These are phyloP conservation scores for Drosophila bipectinata DNA, from an alignment of 1,140 invertebrate genomes.

Conservation along the genomic window DNA sequence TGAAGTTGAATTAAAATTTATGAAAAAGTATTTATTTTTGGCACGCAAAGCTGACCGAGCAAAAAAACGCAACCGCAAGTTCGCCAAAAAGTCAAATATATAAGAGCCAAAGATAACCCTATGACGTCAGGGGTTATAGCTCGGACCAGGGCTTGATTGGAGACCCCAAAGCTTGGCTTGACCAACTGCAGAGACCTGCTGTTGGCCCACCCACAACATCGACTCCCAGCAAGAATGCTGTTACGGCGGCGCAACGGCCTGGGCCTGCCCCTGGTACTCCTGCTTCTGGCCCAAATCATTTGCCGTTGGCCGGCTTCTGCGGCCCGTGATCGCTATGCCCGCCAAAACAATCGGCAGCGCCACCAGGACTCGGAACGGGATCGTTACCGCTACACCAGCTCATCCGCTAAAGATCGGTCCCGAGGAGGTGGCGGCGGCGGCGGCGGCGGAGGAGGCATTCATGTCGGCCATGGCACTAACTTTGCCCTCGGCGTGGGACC, in stretches of 20 bases:
- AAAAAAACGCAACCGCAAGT: conserved; percentile 14
- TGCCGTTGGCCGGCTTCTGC: conserved; percentile 64
- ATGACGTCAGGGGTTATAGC: conserved; percentile 60
- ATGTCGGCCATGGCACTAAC: conserved; percentile 10
- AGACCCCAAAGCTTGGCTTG: conserved; percentile 9
- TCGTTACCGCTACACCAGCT: conserved; percentile 32
- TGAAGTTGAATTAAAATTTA: conserved; percentile 58
- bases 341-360: conserved; percentile 43
- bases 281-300: conserved; percentile 51
- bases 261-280: conserved; percentile 51
- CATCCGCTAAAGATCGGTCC: conserved; percentile 23
- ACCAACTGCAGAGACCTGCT: neutral
- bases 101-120: conserved; percentile 19
- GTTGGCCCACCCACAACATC: conserved; percentile 6
- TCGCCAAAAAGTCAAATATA: conserved; percentile 1
- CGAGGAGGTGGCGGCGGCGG: conserved; percentile 3
- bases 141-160: conserved; percentile 39
- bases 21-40: conserved; percentile 61
- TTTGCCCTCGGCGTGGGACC: conserved; percentile 17
- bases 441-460: neutral
- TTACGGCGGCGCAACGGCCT: conserved; percentile 37
- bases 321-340: conserved; percentile 59
- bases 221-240: conserved; percentile 35
- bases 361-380: conserved; percentile 40
- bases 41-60: conserved; percentile 67